A percentile compares a stretch with the other conserved stretches of the same genome.
phyloP scores from a whole-genome alignment of 2,888 invertebrate genomes.

The Chymomyza fuscimana region DNA sequence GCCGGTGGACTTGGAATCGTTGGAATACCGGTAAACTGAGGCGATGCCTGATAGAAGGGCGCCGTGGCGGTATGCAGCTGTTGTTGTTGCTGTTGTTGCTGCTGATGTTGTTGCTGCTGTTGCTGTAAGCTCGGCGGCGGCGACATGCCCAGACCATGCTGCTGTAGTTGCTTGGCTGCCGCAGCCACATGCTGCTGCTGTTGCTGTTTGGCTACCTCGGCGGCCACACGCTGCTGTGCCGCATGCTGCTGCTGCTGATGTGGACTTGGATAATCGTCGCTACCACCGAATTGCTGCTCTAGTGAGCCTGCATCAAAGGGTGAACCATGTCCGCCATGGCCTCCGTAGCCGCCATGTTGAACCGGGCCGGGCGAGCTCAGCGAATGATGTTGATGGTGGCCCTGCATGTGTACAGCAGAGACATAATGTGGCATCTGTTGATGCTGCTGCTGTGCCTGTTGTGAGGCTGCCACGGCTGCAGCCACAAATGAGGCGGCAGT shows the following conservation, averaged over 20 bases:
- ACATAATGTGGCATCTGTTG: constrained; percentile 76
- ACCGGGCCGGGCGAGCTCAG: constrained; percentile 78
- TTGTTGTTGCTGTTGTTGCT: constrained; percentile 78
- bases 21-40: constrained; percentile 88
- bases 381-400: constrained; percentile 76
- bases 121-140: constrained; percentile 83
- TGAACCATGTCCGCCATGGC: constrained; percentile 74
- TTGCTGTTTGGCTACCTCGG: constrained; percentile 76
- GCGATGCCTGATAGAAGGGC: constrained; percentile 84
- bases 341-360: constrained; percentile 55
- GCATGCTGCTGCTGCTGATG: constrained; percentile 41
- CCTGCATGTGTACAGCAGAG: constrained; percentile 77
- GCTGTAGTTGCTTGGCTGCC: constrained; percentile 84
- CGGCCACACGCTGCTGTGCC: constrained; percentile 71
- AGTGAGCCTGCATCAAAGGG: constrained; percentile 80
- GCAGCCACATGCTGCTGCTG: constrained; percentile 67
- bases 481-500: constrained; percentile 75
- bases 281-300: constrained; percentile 80
- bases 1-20: constrained; percentile 93
- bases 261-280: constrained; percentile 81
- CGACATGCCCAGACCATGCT: constrained; percentile 80
- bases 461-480: constrained; percentile 73
- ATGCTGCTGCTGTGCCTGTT: constrained; percentile 63
- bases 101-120: constrained; percentile 83
- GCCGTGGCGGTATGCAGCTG: constrained; percentile 77